A percentile compares a stretch with the other conserved stretches of the same genome.
phyloP scores from a whole-genome alignment of 2,888 invertebrate species.

The Leistus spinibarbis region DNA sequence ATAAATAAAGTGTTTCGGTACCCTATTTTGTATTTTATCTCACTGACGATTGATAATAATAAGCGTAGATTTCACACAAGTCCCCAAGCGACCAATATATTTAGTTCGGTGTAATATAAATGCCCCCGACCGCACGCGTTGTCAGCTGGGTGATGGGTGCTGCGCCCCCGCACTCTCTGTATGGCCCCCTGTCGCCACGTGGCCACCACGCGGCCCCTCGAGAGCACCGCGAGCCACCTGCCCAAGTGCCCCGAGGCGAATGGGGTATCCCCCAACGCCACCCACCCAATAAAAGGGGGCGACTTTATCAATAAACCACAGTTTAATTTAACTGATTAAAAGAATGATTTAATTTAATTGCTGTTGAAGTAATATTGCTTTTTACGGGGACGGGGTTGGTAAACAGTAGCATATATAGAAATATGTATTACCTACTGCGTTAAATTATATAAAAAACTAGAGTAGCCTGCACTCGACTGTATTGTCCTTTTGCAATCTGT shows the following conservation, averaged over 20 bases:
- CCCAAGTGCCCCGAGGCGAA: not conserved
- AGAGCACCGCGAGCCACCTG: slow-evolving; percentile 42
- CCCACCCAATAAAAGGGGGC: slow-evolving; percentile 15
- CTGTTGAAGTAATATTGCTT: too few relatives aligned
- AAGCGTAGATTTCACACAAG: not conserved
- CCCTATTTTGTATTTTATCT: too few relatives aligned
- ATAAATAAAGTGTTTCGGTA: too few relatives aligned
- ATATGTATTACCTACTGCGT: too few relatives aligned
- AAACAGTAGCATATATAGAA: too few relatives aligned
- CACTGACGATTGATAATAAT: too few relatives aligned
- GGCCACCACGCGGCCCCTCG: slow-evolving; percentile 48
- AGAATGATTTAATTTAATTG: slow-evolving; percentile 14
- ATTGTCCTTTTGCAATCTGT: too few relatives aligned
- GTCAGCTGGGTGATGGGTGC: slow-evolving; percentile 47
- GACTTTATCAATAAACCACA: slow-evolving; percentile 45
- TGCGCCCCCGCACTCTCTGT: too few relatives aligned
- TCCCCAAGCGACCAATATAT: slow-evolving; percentile 27
- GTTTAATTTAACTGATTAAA: slow-evolving; percentile 42
- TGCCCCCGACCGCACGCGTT: slow-evolving; percentile 2
- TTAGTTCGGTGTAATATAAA: not conserved
- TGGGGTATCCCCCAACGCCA: slow-evolving; percentile 35
- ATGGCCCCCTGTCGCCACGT: slow-evolving; percentile 45
- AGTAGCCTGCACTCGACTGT: too few relatives aligned
- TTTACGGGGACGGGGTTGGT: too few relatives aligned
- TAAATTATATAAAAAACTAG: too few relatives aligned